phyloP scores from a whole-genome alignment of 2,888 invertebrate genomes.

The Pyrrhopygopsis socrates region DNA sequence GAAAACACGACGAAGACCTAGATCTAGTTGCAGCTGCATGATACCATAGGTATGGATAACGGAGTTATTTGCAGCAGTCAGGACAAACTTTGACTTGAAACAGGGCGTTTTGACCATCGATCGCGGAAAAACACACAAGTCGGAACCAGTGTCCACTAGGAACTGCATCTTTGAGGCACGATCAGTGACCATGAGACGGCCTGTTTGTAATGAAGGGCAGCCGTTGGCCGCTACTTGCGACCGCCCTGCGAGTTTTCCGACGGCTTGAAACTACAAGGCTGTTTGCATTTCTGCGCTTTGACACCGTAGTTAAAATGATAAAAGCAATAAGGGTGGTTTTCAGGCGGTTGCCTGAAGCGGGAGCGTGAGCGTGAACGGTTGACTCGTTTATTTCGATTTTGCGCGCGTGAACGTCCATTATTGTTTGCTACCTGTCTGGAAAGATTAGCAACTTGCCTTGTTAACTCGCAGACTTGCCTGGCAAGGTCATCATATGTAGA shows the following conservation, averaged over 20 bases:
- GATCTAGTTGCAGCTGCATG: constrained; percentile 45
- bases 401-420: not conserved
- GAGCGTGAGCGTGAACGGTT: not conserved
- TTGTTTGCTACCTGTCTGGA: not conserved
- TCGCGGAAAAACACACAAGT: constrained; percentile 80
- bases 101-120: constrained; percentile 40
- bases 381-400: not conserved
- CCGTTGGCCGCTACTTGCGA: constrained; percentile 80
- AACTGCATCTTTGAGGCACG: constrained; percentile 72
- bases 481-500: not conserved
- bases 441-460: constrained; percentile 30
- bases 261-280: not conserved
- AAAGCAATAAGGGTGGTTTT: constrained; percentile 40
- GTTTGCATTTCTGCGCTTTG: constrained; percentile 34
- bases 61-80: constrained; percentile 87
- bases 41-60: constrained; percentile 81
- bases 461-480: constrained; percentile 11
- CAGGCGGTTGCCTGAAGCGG: constrained; percentile 31
- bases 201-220: constrained; percentile 63
- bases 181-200: constrained; percentile 85
- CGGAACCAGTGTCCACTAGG: constrained; percentile 78
- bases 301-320: constrained; percentile 49
- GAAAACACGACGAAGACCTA: constrained; percentile 78
- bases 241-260: constrained; percentile 54
- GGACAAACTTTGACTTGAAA: constrained; percentile 75